Percentiles rank a stretch among this genome's conserved stretches.
Conservation (phyloP, 2,888 invertebrate species). For the Hirtodrosophila duncani region DNA sequence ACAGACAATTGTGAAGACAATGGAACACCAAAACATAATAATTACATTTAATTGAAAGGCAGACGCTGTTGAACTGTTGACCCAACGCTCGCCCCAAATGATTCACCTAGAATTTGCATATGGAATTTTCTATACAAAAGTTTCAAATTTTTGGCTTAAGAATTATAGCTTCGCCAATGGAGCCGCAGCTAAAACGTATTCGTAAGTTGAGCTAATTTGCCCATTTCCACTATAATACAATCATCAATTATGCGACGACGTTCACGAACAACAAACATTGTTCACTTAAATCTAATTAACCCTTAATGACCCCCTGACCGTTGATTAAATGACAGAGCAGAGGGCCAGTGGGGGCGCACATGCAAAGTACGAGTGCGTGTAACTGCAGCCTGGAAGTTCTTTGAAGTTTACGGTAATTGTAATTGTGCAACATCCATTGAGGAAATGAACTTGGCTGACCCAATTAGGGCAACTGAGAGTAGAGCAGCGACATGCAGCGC, state of each 20-base stretch:
- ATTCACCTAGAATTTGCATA: slow-evolving; percentile 57
- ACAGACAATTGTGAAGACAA: slow-evolving; percentile 29
- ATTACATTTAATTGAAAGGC: slow-evolving; percentile 31
- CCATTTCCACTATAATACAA: slow-evolving; percentile 44
- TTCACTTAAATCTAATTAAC: slow-evolving; percentile 75
- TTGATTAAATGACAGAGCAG: slow-evolving; percentile 51
- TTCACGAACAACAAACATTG: slow-evolving; percentile 22
- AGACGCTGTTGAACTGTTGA: slow-evolving; percentile 29
- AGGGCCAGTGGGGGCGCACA: slow-evolving; percentile 39
- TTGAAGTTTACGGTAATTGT: slow-evolving; percentile 48
- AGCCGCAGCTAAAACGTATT: slow-evolving; percentile 8
- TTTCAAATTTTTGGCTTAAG: neutral
- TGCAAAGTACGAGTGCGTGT: slow-evolving; percentile 63
- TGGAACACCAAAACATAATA: slow-evolving; percentile 25
- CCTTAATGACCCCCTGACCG: slow-evolving; percentile 71
- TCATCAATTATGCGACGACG: slow-evolving; percentile 59
- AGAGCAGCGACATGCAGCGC: slow-evolving; percentile 23
- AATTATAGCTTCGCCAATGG: slow-evolving; percentile 23
- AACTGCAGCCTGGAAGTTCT: slow-evolving; percentile 14
- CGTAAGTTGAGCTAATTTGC: slow-evolving; percentile 46
- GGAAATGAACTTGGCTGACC: slow-evolving; percentile 69
- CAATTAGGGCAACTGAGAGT: slow-evolving; percentile 33
- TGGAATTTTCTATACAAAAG: slow-evolving; percentile 11
- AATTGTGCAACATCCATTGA: slow-evolving; percentile 29
- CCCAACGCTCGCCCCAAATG: slow-evolving; percentile 23